Evolutionary conservation across 2,113 vertebrate species (phyloP).

Genomic region (Natator depressus): DNA sequence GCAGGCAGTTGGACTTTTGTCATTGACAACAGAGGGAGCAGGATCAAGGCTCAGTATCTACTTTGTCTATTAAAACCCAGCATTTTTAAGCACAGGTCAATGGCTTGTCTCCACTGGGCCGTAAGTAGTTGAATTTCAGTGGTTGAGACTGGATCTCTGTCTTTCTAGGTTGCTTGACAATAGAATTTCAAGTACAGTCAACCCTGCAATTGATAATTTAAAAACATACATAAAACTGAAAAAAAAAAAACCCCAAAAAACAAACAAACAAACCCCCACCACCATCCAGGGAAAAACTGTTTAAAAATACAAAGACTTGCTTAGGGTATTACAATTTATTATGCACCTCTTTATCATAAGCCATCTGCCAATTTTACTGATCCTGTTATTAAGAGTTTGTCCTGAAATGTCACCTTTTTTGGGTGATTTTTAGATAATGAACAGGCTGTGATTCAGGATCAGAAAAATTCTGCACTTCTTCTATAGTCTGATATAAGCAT

Average conservation of each 20-base stretch:
- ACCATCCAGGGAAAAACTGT: not conserved
- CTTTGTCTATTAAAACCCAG: rapidly evolving
- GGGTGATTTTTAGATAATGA: not conserved
- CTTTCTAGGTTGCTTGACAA: not conserved
- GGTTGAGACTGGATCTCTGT: not conserved
- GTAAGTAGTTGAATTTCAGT: not conserved
- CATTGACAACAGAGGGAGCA: not conserved
- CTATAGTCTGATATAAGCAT: not conserved
- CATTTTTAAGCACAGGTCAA: not conserved
- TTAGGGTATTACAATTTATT: not conserved
- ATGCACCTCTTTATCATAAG: not conserved
- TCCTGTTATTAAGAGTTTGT: not conserved
- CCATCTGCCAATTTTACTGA: not conserved
- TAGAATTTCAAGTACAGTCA: not conserved
- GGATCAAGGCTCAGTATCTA: slow-evolving; percentile 2
- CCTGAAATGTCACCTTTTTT: not conserved
- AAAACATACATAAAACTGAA: not conserved
- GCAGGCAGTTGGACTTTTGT: not conserved
- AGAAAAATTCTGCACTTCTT: not conserved
- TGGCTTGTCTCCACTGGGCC: not conserved
- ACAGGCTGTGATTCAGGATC: not conserved
- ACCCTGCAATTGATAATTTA: not conserved
- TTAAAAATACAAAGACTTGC: not conserved
- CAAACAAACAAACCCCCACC: too few species aligned
- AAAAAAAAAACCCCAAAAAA: not conserved